These are phyloP conservation scores for Dreissena polymorpha DNA, from an alignment of 1,140 invertebrate genomes.

Conservation along the genomic window DNA sequence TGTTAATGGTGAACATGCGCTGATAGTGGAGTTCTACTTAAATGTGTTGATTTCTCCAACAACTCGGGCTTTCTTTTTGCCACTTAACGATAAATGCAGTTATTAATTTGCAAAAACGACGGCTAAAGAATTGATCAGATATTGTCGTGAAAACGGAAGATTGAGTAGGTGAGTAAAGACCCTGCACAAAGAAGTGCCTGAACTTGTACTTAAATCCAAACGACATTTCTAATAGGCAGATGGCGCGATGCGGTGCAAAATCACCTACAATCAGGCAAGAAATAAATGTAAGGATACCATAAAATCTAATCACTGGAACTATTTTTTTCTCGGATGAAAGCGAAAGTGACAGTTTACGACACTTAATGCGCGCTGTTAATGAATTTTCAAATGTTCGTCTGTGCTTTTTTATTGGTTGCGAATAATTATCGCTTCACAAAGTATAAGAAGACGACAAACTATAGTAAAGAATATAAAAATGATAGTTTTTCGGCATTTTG, in stretches of 20 bases:
- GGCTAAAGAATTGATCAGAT: constrained; percentile 33
- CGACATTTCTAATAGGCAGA: constrained; percentile 45
- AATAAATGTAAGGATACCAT: constrained; percentile 35
- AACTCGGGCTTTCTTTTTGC: constrained; percentile 18
- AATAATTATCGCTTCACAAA: no score
- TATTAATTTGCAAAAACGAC: no score
- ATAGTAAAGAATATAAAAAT: no score
- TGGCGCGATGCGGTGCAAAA: constrained; percentile 25
- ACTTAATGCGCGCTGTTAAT: no score
- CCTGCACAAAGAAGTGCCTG: constrained; percentile 48
- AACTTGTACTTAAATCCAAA: constrained; percentile 37
- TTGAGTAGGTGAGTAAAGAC: constrained; percentile 41
- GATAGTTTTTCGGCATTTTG: no score
- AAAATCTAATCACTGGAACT: constrained; percentile 8
- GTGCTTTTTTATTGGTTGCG: no score
- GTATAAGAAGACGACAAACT: no score
- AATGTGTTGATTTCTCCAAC: constrained; percentile 49
- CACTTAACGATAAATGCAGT: neutral
- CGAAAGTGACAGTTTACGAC: neutral
- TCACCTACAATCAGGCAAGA: constrained; percentile 36
- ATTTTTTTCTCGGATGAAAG: neutral
- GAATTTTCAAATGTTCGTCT: no score
- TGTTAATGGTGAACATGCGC: no score
- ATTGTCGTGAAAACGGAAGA: constrained; percentile 51
- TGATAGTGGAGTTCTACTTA: no score